Evolutionary conservation across 1,140 invertebrate genomes (phyloP).

Genomic region (Eriosoma lanigerum): DNA sequence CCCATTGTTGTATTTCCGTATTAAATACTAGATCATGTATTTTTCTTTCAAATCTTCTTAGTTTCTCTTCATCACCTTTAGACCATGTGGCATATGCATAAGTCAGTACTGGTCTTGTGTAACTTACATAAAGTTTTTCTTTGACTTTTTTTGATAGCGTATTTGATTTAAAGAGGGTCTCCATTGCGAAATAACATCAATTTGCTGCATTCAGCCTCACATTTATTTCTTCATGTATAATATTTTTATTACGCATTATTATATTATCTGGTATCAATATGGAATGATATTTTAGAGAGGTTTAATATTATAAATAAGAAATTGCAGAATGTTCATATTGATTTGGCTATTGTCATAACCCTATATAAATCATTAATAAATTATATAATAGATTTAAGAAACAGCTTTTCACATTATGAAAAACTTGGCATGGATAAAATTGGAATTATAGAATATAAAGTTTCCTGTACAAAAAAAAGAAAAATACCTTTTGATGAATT

Average conservation of each 20-base stretch:
- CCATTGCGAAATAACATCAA: constrained; percentile 22
- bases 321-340: too few species aligned
- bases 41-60: neutral
- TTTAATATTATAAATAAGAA: too few species aligned
- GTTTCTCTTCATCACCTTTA: too few species aligned
- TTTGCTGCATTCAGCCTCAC: constrained; percentile 26
- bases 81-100: too few species aligned
- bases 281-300: too few species aligned
- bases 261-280: neutral
- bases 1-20: constrained; percentile 2
- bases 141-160: neutral
- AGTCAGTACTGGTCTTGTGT: neutral
- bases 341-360: constrained; percentile 5
- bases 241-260: constrained; percentile 1
- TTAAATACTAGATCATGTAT: neutral
- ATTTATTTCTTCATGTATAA: constrained; percentile 20
- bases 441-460: too few species aligned
- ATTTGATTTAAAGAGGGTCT: neutral
- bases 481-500: too few species aligned
- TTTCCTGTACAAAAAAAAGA: too few species aligned
- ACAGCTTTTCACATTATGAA: too few species aligned
- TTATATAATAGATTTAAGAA: too few species aligned
- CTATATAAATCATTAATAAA: neutral
- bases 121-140: constrained; percentile 12
- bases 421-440: too few species aligned